Evolutionary conservation across 2,888 invertebrate species (phyloP), one percentile per base, ranked within the genome.

Genomic region (Parelbella ahira): DNA sequence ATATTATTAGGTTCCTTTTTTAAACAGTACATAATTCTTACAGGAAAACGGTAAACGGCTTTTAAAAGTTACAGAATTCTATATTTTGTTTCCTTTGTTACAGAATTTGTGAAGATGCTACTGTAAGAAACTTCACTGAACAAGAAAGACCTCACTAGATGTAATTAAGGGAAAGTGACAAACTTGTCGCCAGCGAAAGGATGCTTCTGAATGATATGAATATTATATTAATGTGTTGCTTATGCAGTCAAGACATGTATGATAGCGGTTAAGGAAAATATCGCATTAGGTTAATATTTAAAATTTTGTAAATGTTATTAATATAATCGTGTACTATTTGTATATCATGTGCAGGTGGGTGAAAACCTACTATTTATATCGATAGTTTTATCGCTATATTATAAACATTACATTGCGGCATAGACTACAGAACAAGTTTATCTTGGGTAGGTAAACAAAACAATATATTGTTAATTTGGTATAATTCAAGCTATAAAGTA

Each of bases 21-120:
- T n/a, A n/a, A n/a, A n/a, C n/a, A n/a, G n/a, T n/a, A n/a, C n/a
- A n/a, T n/a, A n/a, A n/a, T n/a, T n/a, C n/a, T n/a, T n/a, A n/a
- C n/a, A n/a, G n/a, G n/a, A n/a, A n/a, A n/a, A n/a, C n/a, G n/a
- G n/a, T n/a, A n/a, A n/a, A n/a, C n/a, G n/a, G n/a, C n/a, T n/a
- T n/a, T n/a, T n/a, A n/a, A n/a, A n/a, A n/a, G n/a, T n/a, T n/a
- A n/a, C n/a, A n/a, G n/a, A n/a, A n/a, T n/a, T n/a, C n/a, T n/a
- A n/a, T n/a, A n/a, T n/a, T n/a, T n/a, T n/a, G n/a, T 10, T 9
- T 38, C 13, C 18, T 58, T 54, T 47, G 45, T 88, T 89, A 37
- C 88, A 90, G 90, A 90, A 63, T 90, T 90, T 61, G 89, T 90
- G 51, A 89, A 89, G 68, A 84, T 90, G 79, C 70, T 90, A 63